phyloP scores from a whole-genome alignment of 2,113 vertebrate genomes.

The Gallinago undulata region DNA sequence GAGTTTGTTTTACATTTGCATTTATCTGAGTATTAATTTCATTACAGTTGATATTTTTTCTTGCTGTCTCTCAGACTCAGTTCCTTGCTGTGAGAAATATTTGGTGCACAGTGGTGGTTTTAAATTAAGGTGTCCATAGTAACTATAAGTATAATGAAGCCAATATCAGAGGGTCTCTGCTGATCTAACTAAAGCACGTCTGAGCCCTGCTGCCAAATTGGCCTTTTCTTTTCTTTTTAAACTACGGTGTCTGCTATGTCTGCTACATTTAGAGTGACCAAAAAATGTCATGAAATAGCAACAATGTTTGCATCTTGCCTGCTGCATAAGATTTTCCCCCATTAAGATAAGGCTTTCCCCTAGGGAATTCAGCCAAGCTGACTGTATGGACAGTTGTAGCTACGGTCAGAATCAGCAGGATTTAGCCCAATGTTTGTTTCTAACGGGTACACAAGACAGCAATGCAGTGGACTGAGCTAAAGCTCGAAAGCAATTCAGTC shows the following conservation, averaged over 20 bases:
- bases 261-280: not conserved
- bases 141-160: not conserved
- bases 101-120: not conserved
- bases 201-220: not conserved
- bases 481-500: not conserved
- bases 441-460: not conserved
- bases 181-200: not conserved
- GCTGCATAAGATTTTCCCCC: not conserved
- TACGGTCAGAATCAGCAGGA: not conserved
- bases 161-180: not conserved
- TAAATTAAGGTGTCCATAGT: not conserved
- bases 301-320: not conserved
- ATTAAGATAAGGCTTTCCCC: not conserved
- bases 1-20: not conserved
- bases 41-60: not conserved
- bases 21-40: not conserved
- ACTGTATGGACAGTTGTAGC: not conserved
- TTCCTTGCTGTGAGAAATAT: not conserved
- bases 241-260: not conserved
- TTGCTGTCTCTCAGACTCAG: not conserved
- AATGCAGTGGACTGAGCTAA: not conserved
- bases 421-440: not conserved
- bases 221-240: not conserved
- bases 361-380: fast-evolving
- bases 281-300: not conserved